Conservation (phyloP, 2,113 vertebrate species). For the Neofelis nebulosa region DNA sequence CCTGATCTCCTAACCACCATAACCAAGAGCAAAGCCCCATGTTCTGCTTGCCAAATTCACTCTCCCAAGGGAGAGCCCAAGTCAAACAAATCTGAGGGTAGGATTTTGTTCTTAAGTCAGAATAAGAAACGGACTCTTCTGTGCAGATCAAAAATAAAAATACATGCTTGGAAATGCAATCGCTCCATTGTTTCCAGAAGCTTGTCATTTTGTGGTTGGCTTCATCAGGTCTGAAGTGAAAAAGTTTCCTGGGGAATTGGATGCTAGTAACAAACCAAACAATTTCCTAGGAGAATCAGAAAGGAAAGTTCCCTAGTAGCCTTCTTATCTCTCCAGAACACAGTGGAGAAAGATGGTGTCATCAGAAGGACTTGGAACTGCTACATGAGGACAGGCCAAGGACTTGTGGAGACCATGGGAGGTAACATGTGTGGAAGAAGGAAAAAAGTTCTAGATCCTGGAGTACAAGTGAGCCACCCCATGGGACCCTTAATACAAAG, state of each 20-base stretch:
- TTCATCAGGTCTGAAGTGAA: neutral
- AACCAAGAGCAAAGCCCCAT: neutral
- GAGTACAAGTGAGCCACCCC: neutral
- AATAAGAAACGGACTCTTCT: slow-evolving; percentile 7
- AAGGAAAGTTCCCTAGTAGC: neutral
- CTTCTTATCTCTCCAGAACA: neutral
- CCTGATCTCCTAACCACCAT: neutral
- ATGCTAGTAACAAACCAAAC: neutral
- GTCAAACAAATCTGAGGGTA: neutral
- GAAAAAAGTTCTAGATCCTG: neutral
- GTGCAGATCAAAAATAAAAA: neutral
- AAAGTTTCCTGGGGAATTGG: neutral
- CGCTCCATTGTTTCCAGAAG: neutral
- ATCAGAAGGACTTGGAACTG: neutral
- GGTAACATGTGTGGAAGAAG: neutral
- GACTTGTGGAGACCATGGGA: neutral
- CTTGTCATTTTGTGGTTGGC: neutral
- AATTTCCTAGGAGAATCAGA: neutral
- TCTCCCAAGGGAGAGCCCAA: neutral
- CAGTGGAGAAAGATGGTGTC: neutral
- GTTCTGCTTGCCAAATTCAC: neutral
- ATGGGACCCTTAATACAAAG: neutral
- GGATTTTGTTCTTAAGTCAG: neutral
- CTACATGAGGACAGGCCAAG: neutral
- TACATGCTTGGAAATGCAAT: neutral